phyloP scores from a whole-genome alignment of 2,113 vertebrate genomes.

The Turdus rufiventris region DNA sequence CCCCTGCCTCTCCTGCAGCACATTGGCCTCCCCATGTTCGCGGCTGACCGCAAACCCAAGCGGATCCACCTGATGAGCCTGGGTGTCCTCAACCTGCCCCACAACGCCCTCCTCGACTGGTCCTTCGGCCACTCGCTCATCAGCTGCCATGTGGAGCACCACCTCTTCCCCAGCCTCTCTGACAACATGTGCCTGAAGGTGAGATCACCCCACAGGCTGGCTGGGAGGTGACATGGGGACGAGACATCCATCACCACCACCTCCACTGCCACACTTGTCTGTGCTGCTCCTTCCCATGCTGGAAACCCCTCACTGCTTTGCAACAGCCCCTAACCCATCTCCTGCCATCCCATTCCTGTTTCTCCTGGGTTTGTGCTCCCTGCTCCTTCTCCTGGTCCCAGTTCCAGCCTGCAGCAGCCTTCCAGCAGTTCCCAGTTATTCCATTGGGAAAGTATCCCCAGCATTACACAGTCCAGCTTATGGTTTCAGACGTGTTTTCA shows the following conservation, averaged over 20 bases:
- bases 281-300: neutral
- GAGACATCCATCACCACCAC: neutral
- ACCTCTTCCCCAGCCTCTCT: slow-evolving; percentile 89
- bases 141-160: slow-evolving; percentile 94
- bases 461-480: rapidly evolving
- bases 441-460: neutral
- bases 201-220: rapidly evolving
- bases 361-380: neutral
- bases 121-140: slow-evolving; percentile 89
- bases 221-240: rapidly evolving
- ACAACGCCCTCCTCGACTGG: slow-evolving; percentile 86
- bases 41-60: slow-evolving; percentile 73
- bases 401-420: neutral
- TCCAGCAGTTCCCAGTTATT: neutral
- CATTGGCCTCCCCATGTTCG: slow-evolving; percentile 91
- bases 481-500: neutral
- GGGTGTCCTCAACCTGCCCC: slow-evolving; percentile 87
- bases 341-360: neutral
- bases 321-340: neutral
- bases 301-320: neutral
- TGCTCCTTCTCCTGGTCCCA: neutral
- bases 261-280: neutral
- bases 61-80: slow-evolving; percentile 88
- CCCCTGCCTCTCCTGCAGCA: slow-evolving; percentile 71
- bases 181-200: slow-evolving; percentile 98